Conservation (phyloP, 53 echinoderm and acorn worm genomes). For the Crossaster papposus region DNA sequence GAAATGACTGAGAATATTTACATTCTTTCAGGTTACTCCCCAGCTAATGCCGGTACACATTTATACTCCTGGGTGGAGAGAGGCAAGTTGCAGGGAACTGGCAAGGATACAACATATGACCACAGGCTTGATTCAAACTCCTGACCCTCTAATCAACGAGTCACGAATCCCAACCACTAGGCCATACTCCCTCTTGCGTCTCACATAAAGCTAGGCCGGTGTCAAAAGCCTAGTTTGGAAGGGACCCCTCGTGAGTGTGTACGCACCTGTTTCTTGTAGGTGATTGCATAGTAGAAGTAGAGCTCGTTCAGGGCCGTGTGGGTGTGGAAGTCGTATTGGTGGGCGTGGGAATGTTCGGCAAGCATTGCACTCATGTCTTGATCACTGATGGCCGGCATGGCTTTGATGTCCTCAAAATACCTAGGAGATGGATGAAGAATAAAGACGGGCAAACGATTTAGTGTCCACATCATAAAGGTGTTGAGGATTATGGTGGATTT, state of each 20-base stretch:
- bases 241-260: neutral
- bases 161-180: too few relatives aligned
- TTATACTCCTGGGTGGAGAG: neutral
- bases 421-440: slow-evolving; percentile 35
- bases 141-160: too few relatives aligned
- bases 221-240: neutral
- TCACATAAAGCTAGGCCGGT: too few relatives aligned
- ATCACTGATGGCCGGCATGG: slow-evolving; percentile 83
- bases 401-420: slow-evolving; percentile 79
- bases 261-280: slow-evolving; percentile 83
- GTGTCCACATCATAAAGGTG: too few relatives aligned
- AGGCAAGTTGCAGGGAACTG: too few relatives aligned
- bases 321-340: slow-evolving; percentile 87
- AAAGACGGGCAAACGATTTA: neutral
- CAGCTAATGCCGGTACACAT: too few relatives aligned
- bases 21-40: too few relatives aligned
- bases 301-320: slow-evolving; percentile 94
- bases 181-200: too few relatives aligned
- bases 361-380: slow-evolving; percentile 97
- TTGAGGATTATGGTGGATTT: too few relatives aligned
- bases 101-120: too few relatives aligned
- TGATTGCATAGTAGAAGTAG: slow-evolving; percentile 90
- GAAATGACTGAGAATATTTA: too few relatives aligned
- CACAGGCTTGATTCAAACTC: too few relatives aligned
- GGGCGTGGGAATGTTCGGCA: slow-evolving; percentile 81